A percentile compares a stretch with the other conserved stretches of the same genome.
Evolutionary conservation across 2,113 vertebrate species (phyloP).

Genomic region (Rhynchopsitta pachyrhyncha): DNA sequence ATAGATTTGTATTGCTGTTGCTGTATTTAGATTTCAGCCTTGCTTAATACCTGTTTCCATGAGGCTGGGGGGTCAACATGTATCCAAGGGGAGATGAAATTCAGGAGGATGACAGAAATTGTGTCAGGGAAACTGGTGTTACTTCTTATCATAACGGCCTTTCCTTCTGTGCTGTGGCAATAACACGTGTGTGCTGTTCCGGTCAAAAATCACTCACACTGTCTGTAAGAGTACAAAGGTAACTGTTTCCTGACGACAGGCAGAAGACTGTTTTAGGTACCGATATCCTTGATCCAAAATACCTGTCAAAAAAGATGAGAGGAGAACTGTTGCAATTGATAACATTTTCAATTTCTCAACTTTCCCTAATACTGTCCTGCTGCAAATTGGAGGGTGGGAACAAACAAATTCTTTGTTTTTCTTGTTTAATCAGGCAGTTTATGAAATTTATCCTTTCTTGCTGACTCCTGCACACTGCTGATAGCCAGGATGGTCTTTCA

Average conservation of each 20-base stretch:
- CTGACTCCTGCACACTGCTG: neutral
- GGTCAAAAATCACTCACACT: neutral
- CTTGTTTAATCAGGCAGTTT: neutral
- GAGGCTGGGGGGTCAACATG: neutral
- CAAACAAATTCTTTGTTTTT: neutral
- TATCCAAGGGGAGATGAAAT: neutral
- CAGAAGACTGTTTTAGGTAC: neutral
- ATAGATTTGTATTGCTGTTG: neutral
- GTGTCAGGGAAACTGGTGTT: neutral
- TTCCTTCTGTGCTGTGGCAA: neutral
- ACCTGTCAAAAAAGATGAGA: neutral
- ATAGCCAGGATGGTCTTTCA: neutral
- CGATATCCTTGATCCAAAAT: neutral
- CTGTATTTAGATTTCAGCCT: neutral
- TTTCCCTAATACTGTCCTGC: neutral
- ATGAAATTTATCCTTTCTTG: neutral
- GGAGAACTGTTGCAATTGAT: neutral
- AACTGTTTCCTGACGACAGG: neutral
- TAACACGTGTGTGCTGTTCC: neutral
- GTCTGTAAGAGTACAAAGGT: neutral
- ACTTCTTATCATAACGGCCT: neutral
- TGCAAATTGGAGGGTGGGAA: neutral
- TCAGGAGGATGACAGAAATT: neutral
- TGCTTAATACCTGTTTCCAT: neutral
- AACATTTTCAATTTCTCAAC: neutral